Evolutionary conservation across 1,140 invertebrate species (phyloP), one percentile per base, ranked within the genome.

Genomic region (Formica exsecta): DNA sequence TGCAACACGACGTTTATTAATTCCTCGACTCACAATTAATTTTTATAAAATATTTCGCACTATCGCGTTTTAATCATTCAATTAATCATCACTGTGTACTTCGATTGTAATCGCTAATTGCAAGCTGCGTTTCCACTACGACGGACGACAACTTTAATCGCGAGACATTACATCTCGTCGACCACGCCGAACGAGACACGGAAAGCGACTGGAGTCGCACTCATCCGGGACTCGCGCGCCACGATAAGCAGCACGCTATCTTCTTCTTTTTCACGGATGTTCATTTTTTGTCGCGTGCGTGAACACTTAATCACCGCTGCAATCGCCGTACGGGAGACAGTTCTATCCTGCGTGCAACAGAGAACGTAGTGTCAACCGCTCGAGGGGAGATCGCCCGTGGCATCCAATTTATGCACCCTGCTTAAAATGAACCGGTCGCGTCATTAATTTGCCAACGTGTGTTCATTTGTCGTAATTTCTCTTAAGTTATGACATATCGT

Each of bases 211-310:
- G 83, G 36, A 48, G 79, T 86, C 54, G 54, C 54, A 25, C 22
- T 79, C 68, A 66, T 89, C 89, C 68, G 62, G 48, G 73, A 48
- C 13, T 48, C 13, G 22, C 64, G 29, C 41, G 38, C 32, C 68
- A 9, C 64, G 87, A 91, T 91, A 91, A 91, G 16, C 48, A 16
- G 84, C 86, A 29, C 61, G 88, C 89, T 91, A 91, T 91, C 90
- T 91, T 74, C 79, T 91, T 74, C 79, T 59, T 83, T 74, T 62
- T 64, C 86, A 22, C 90, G 90, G 90, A 91, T 91, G 88, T 91
- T 86, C 77, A 84, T 87, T 89, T 90, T 90, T 89, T 70, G 79
- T 79, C 68, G 29, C 61, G 79, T 29, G 54, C 38, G 51, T 51
- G 32, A 70, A 59, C 51, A 48, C 75, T 51, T 57, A 86, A 85